Evolutionary conservation across 2,797 vertebrate species (phyloP).

Genomic region (Sebastes cheni): DNA sequence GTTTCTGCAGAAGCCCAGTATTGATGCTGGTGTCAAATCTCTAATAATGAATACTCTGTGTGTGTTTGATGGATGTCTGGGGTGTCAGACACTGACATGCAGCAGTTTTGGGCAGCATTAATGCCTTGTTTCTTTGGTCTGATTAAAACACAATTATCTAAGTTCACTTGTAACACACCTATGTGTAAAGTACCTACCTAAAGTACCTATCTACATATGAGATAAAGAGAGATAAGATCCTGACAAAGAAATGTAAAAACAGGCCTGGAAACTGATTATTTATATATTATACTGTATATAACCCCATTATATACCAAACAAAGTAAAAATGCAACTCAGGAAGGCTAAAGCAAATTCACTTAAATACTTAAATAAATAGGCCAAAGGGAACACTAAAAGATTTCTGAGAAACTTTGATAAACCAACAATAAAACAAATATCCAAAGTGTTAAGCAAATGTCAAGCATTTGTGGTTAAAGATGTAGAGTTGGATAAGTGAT

Average conservation of each 20-base stretch:
- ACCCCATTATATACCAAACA: neutral
- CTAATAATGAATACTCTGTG: slow-evolving; percentile 14
- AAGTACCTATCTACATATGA: neutral
- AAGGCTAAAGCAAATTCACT: neutral
- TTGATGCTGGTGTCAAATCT: slow-evolving; percentile 21
- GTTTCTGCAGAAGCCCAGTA: slow-evolving; percentile 4
- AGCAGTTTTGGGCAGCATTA: neutral
- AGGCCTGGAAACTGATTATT: neutral
- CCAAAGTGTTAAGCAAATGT: neutral
- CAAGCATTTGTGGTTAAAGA: neutral
- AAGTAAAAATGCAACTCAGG: neutral
- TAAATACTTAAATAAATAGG: neutral
- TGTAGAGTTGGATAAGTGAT: neutral
- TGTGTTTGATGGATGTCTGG: slow-evolving; percentile 8
- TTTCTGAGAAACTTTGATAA: neutral
- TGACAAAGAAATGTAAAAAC: neutral
- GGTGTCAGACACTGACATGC: neutral
- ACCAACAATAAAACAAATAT: neutral
- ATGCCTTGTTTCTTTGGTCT: neutral
- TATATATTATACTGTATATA: too few relatives aligned
- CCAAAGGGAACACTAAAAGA: neutral
- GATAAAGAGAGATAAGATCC: too few relatives aligned
- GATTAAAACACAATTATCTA: neutral
- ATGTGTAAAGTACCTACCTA: neutral
- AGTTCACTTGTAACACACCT: neutral